Conservation (phyloP, 2,797 vertebrate species). For the Falco naumanni region DNA sequence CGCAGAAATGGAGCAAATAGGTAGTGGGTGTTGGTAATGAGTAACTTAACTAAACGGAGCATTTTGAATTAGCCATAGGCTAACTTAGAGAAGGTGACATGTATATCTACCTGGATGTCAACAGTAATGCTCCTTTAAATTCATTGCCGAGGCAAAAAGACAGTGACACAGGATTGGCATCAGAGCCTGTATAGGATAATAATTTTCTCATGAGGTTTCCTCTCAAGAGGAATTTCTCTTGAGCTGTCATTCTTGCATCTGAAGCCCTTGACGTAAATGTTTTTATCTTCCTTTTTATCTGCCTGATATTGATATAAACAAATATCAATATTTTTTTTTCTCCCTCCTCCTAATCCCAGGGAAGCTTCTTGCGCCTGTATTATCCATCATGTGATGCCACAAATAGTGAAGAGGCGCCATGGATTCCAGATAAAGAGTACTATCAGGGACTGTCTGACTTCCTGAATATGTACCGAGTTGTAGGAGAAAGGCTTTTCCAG, state of each 20-base stretch:
- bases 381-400: slow-evolving; percentile 85
- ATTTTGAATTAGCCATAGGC: neutral
- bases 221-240: neutral
- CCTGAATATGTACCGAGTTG: slow-evolving; percentile 83
- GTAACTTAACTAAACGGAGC: neutral
- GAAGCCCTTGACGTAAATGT: neutral
- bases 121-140: neutral
- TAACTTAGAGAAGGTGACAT: neutral
- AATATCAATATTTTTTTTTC: neutral
- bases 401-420: slow-evolving; percentile 77
- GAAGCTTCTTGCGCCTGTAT: slow-evolving; percentile 90
- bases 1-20: neutral
- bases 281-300: neutral
- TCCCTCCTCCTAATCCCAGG: slow-evolving; percentile 71
- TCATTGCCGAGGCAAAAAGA: neutral
- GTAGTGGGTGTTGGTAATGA: neutral
- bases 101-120: neutral
- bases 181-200: neutral
- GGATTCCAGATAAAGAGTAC: slow-evolving; percentile 91
- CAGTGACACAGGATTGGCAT: neutral
- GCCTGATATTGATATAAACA: neutral
- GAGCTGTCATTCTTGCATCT: neutral
- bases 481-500: slow-evolving; percentile 84
- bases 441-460: slow-evolving; percentile 91
- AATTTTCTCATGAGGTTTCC: neutral